A percentile compares a stretch with the other conserved stretches of the same genome.
These are phyloP conservation scores for Mimas tiliae DNA, from an alignment of 2,888 invertebrate genomes.

Conservation along the genomic window DNA sequence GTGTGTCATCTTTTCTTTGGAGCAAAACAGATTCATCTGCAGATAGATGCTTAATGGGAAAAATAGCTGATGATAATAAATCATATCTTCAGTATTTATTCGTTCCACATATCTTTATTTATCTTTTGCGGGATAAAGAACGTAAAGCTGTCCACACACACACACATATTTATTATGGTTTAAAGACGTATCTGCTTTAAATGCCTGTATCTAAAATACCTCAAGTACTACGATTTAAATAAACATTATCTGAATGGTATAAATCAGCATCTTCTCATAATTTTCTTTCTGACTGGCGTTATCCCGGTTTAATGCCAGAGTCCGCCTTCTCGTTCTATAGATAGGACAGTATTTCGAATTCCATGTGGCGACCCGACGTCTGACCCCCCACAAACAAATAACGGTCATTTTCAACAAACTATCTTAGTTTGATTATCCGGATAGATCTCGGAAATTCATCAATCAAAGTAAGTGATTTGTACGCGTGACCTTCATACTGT, in stretches of 20 bases:
- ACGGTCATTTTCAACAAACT: too few species aligned
- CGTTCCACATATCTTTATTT: background rate
- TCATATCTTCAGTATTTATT: slow-evolving; percentile 14
- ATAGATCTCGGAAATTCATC: too few species aligned
- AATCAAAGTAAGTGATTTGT: too few species aligned
- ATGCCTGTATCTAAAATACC: slow-evolving; percentile 10
- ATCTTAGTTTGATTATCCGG: too few species aligned
- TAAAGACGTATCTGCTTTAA: slow-evolving; percentile 19
- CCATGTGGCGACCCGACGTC: too few species aligned
- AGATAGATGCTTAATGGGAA: background rate
- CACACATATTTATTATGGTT: slow-evolving; percentile 10
- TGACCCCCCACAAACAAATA: too few species aligned
- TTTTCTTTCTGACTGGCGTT: too few species aligned
- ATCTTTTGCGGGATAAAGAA: slow-evolving; percentile 14
- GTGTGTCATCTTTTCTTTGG: background rate
- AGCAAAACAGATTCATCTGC: background rate
- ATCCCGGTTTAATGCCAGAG: too few species aligned
- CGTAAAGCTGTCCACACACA: slow-evolving; percentile 22
- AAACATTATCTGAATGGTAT: slow-evolving; percentile 18
- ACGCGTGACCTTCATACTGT: too few species aligned
- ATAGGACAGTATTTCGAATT: too few species aligned
- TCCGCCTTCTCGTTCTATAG: too few species aligned
- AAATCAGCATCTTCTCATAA: slow-evolving; percentile 35
- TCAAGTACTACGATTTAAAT: slow-evolving; percentile 12
- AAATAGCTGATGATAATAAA: slow-evolving; percentile 5